Evolutionary conservation across 1,140 invertebrate species (phyloP).

Genomic region (Hycleus cichorii): DNA sequence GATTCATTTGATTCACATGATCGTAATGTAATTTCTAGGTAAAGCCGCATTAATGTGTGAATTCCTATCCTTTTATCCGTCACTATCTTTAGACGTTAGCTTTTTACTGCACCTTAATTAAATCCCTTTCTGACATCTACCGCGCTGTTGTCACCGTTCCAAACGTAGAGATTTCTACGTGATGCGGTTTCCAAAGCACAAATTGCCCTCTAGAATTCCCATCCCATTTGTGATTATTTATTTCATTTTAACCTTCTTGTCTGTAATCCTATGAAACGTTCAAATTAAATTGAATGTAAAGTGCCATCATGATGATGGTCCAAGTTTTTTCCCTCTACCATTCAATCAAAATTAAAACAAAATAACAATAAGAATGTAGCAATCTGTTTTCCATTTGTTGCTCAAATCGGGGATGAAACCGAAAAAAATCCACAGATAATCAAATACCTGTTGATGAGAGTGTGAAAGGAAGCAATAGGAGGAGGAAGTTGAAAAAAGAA

Average conservation of each 20-base stretch:
- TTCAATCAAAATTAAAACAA: constrained; percentile 16
- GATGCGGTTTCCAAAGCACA: constrained; percentile 40
- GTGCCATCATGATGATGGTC: constrained; percentile 11
- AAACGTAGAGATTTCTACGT: constrained; percentile 41
- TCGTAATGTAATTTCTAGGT: too few species aligned
- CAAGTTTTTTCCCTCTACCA: constrained; percentile 19
- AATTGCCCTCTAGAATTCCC: constrained; percentile 35
- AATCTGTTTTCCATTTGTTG: not conserved
- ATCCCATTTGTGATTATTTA: constrained; percentile 30
- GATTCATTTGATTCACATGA: too few species aligned
- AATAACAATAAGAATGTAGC: constrained; percentile 1
- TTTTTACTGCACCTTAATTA: constrained; percentile 42
- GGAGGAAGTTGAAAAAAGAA: not conserved
- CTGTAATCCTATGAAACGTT: constrained; percentile 7
- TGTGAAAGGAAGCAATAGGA: too few species aligned
- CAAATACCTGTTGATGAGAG: constrained; percentile 13
- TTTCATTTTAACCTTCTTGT: constrained; percentile 27
- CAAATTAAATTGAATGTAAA: constrained; percentile 5
- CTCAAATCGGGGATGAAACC: not conserved
- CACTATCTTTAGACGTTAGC: constrained; percentile 28
- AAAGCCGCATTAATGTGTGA: too few species aligned
- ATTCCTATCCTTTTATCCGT: not conserved
- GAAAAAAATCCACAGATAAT: constrained; percentile 2
- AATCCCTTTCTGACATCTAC: constrained; percentile 43
- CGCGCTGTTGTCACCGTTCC: constrained; percentile 39